Conservation (phyloP, 2,113 vertebrate genomes). For the Dolichotis patagonum region DNA sequence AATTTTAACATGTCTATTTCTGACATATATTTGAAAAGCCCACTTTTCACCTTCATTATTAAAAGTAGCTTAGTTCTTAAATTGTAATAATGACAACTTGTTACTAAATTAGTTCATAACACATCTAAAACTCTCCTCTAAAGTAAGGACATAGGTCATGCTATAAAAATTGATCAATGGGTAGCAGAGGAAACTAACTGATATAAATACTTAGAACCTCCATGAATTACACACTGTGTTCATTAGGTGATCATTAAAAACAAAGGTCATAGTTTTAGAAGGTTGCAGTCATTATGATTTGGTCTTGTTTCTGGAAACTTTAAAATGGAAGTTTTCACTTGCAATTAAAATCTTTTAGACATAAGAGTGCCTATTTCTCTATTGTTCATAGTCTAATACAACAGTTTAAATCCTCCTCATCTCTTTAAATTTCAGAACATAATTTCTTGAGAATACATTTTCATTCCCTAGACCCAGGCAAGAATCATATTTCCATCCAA, state of each 20-base stretch:
- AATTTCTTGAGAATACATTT: background rate
- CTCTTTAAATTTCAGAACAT: slow-evolving; percentile 17
- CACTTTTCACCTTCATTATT: background rate
- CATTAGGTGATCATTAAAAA: background rate
- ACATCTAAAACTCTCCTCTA: background rate
- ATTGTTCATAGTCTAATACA: background rate
- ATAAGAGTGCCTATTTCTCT: background rate
- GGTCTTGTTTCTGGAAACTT: slow-evolving; percentile 28
- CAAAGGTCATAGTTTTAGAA: slow-evolving; percentile 1
- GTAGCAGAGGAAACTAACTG: background rate
- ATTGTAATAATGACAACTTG: background rate
- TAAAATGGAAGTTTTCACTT: background rate
- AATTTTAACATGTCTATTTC: background rate
- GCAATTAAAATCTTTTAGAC: background rate
- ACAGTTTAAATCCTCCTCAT: background rate
- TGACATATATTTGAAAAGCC: background rate
- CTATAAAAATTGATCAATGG: background rate
- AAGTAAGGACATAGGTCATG: background rate
- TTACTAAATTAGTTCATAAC: background rate
- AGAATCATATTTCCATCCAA: background rate
- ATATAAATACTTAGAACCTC: background rate
- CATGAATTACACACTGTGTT: background rate
- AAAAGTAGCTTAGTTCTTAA: slow-evolving; percentile 33
- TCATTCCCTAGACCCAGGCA: background rate
- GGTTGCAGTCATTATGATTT: background rate